Evolutionary conservation across 1,140 invertebrate species (phyloP), one percentile per base, ranked within the genome.

Genomic region (Leucophenga varia): DNA sequence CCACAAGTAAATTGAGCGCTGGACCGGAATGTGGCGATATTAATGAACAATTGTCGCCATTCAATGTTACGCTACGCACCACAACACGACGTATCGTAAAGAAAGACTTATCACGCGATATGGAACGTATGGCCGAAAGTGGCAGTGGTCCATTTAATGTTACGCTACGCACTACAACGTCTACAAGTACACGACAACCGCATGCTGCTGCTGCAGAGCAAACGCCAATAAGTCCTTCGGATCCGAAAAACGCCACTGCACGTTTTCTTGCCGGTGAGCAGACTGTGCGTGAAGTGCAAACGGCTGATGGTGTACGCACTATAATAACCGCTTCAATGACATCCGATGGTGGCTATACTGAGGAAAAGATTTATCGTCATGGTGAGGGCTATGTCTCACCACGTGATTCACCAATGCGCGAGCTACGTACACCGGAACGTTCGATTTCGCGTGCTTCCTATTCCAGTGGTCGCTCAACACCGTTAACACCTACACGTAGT

Each of bases 11-110:
- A 0, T 41, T 72, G 32, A 60, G 59, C 40, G 57, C 60, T 1
- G 64, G 61, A 2, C 52, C 54, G 4, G 76, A 75, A 6, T 77
- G 78, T 1, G 80, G 79, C 47, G 81, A 84, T 61, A 82, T 84
- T 41, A 88, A 64, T 80, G 83, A 67, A 80, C 88, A 57, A 82
- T 79, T 12, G 76, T 86, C 41, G 77, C 80, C 47, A 36, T 81
- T 31, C 56, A 73, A 73, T 49, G 70, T 73, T 6, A 70, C 70
- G 3, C 36, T 73, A 13, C 57, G 70, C 21, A 71, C 65, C 21
- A 49, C 43, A 7, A 73, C 60, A 9, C 53, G 70, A 10, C 49
- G 52, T 9, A 57, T 44, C 12, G 50, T 55, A 7, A 68, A 54
- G 4, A 60, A 54, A 47, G 60, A 55, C 18, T 21, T 52, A 5